phyloP scores from a whole-genome alignment of 2,888 invertebrate genomes.

The Malthinus seriepunctatus region DNA sequence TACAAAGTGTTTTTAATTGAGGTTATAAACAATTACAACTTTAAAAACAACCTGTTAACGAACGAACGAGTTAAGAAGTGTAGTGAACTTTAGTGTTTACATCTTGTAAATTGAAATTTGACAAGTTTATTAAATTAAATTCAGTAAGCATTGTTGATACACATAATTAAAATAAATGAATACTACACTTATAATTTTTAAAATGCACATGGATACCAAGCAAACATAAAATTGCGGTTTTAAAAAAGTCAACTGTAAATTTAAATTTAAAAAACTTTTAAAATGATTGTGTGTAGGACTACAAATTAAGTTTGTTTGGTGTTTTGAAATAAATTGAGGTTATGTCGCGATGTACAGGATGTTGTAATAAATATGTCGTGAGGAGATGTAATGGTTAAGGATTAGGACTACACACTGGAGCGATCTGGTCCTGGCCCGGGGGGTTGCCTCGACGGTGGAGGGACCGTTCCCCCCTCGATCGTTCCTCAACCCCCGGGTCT shows the following conservation, averaged over 20 bases:
- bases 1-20: slow-evolving; percentile 11
- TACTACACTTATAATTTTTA: slow-evolving; percentile 22
- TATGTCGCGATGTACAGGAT: slow-evolving; percentile 33
- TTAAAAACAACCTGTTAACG: slow-evolving; percentile 46
- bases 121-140: neutral
- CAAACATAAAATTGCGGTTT: slow-evolving; percentile 12
- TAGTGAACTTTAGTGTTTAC: slow-evolving; percentile 49
- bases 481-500: slow-evolving; percentile 66
- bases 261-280: neutral
- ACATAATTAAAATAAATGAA: neutral
- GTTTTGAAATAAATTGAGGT: slow-evolving; percentile 17
- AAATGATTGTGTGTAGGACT: neutral
- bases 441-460: slow-evolving; percentile 80
- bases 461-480: slow-evolving; percentile 68
- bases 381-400: slow-evolving; percentile 45
- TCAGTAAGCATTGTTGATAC: neutral
- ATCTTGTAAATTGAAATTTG: slow-evolving; percentile 19
- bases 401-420: slow-evolving; percentile 53
- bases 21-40: slow-evolving; percentile 26
- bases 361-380: slow-evolving; percentile 30
- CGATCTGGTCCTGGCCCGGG: slow-evolving; percentile 61
- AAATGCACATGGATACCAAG: slow-evolving; percentile 51
- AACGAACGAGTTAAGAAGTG: slow-evolving; percentile 42
- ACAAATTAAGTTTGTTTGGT: neutral
- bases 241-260: neutral